Evolutionary conservation across 2,888 invertebrate genomes (phyloP).

Genomic region (Coronaproctus castanopsis): DNA sequence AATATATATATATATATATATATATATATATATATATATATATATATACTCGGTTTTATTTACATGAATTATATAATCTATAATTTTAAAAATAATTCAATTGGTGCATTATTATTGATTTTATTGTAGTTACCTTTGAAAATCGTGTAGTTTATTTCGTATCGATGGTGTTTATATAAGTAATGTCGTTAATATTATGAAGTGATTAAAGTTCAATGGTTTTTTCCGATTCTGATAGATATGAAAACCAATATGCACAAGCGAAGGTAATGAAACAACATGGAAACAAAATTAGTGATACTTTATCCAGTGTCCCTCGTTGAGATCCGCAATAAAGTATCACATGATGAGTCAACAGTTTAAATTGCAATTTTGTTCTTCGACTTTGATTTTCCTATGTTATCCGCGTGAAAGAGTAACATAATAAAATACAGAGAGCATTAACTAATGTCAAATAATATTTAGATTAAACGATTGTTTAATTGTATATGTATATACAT

Average conservation of each 20-base stretch:
- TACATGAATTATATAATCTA: not conserved
- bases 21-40: not conserved
- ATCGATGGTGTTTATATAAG: no score
- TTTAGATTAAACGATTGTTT: no score
- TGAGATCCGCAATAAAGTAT: slow-evolving; percentile 41
- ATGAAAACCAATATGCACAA: slow-evolving; percentile 38
- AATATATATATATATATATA: not conserved
- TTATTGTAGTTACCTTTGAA: no score
- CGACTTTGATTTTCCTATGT: slow-evolving; percentile 6
- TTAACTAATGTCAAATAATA: no score
- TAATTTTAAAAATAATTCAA: not conserved
- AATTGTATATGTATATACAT: no score
- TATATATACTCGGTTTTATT: not conserved
- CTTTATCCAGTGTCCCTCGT: slow-evolving; percentile 37
- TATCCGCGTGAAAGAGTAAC: no score
- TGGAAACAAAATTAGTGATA: slow-evolving; percentile 37
- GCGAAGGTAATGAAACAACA: slow-evolving; percentile 36
- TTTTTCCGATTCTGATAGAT: slow-evolving; percentile 33
- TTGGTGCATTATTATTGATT: no score
- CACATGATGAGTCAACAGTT: slow-evolving; percentile 31
- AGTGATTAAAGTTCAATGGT: no score
- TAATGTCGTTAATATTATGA: no score
- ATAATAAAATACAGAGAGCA: no score
- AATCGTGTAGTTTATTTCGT: no score
- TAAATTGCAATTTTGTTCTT: slow-evolving; percentile 24